Conservation (phyloP, 2,113 vertebrate species). For the Ifrita kowaldi region DNA sequence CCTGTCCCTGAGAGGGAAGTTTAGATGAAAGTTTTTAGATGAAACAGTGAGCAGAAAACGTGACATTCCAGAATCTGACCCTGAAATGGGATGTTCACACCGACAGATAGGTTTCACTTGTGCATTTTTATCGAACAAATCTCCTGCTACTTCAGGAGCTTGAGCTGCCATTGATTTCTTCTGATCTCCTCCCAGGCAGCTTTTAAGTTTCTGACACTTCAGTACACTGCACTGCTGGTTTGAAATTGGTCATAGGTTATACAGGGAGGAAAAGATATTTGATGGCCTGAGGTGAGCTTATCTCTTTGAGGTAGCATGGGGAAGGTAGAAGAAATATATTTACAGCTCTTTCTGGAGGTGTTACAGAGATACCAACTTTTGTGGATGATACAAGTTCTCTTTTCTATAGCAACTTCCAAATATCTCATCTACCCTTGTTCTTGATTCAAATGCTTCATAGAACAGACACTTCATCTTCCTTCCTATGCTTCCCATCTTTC, state of each 20-base stretch:
- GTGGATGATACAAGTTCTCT: background rate
- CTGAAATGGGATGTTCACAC: background rate
- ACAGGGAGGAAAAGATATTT: background rate
- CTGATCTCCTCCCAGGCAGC: background rate
- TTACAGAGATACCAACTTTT: background rate
- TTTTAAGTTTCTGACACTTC: background rate
- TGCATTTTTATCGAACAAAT: background rate
- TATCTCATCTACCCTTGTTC: background rate
- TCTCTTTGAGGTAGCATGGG: background rate
- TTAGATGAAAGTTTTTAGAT: background rate
- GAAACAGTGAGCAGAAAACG: background rate
- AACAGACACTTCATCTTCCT: background rate
- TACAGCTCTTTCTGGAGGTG: background rate
- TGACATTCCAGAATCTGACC: background rate
- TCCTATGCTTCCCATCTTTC: background rate
- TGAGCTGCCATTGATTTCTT: background rate
- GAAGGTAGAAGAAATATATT: background rate
- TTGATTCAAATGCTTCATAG: background rate
- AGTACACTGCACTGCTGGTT: background rate
- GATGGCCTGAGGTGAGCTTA: background rate
- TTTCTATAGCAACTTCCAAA: background rate
- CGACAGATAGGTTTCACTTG: background rate
- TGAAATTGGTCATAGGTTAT: background rate
- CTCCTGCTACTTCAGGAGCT: background rate
- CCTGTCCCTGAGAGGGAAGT: background rate